Base-by-base conservation (phyloP, 2,797 vertebrate genomes). In the Buceros bicornis region DNA sequence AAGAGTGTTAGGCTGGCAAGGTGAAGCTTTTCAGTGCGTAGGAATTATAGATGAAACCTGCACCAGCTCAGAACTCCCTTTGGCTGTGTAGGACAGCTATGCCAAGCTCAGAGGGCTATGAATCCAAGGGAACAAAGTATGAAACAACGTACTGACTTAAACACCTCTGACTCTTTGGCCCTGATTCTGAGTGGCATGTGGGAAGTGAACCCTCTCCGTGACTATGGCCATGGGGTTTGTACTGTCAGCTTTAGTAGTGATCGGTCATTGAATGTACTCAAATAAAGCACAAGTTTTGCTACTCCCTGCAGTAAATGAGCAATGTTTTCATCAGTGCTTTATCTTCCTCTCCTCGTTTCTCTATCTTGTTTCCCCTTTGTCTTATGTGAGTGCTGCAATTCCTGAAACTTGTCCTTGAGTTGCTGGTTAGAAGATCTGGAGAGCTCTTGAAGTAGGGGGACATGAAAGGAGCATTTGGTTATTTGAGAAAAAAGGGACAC, bases 11-110 rank as follows among this genome's bases (percentile, higher is more conserved):
- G 3, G 13, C 70, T 89, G 31, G 37, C 61, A 94, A 95, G 76
- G 71, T 74, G 85, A 94, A 85, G 89, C 79, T 90, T 92, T 95
- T 92, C 69, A 64, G 35, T 7, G 10, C 1, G 2, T 11, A 33
- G 96, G 72, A 96, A 70, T 86, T 91, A 65, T 9, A 76, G 89
- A 43, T 70, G 58, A 93, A 96, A 71, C 91, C 81, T 85, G 57
- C 61, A n/a, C 43, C 83, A 60, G 29, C 37, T 89, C 50, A 64
- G 48, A 67, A 37, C 43, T 82, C 31, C 13, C 16, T 85, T 85
- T 82, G 64, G 13, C 45, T 93, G 42, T 4, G 2, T 40, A 56
- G 74, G 81, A 43, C 19, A 51, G 33, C 57, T 72, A 69, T 95
- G 42, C n/a, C 47, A 60, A 40, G 56, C 72, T 85, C 17, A 45